These are phyloP conservation scores for Dendrocincla tyrannina DNA, from an alignment of 2,797 vertebrate species.

Conservation along the genomic window DNA sequence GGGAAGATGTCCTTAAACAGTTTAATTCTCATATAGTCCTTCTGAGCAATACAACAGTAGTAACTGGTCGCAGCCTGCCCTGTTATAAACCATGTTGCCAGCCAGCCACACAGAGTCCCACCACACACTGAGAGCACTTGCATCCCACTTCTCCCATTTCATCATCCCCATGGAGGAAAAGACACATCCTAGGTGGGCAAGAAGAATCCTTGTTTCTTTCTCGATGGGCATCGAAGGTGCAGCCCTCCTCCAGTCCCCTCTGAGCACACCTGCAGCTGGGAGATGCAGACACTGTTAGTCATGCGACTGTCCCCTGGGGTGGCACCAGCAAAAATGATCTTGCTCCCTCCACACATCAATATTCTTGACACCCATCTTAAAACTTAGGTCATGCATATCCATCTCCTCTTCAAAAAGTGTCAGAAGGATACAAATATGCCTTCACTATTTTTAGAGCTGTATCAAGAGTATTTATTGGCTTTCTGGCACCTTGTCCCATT, in stretches of 20 bases:
- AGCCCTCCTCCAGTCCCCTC: not conserved
- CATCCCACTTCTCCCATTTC: not conserved
- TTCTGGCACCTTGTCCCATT: conserved; percentile 71
- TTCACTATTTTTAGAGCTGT: conserved; percentile 77
- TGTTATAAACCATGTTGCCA: not conserved
- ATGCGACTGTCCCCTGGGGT: conserved; percentile 23
- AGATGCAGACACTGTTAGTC: conserved; percentile 57
- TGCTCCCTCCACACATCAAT: conserved; percentile 70
- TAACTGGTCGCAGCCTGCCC: not conserved
- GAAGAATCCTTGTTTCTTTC: not conserved
- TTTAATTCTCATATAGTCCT: not conserved
- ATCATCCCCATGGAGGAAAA: not conserved
- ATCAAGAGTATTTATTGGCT: conserved; percentile 75
- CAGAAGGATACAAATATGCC: conserved; percentile 68
- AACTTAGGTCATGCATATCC: conserved; percentile 76
- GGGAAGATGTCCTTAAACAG: not conserved
- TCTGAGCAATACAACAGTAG: not conserved
- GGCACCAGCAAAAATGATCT: conserved; percentile 60
- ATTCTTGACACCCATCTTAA: conserved; percentile 78
- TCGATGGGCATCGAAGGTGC: not conserved
- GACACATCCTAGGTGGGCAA: not conserved
- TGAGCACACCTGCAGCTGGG: not conserved
- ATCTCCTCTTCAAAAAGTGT: conserved; percentile 72
- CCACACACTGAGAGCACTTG: not conserved
- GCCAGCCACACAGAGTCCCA: not conserved